A percentile compares a stretch with the other conserved stretches of the same genome.
Conservation (phyloP, 2,113 vertebrate genomes). For the Tretioscincus oriximinensis region DNA sequence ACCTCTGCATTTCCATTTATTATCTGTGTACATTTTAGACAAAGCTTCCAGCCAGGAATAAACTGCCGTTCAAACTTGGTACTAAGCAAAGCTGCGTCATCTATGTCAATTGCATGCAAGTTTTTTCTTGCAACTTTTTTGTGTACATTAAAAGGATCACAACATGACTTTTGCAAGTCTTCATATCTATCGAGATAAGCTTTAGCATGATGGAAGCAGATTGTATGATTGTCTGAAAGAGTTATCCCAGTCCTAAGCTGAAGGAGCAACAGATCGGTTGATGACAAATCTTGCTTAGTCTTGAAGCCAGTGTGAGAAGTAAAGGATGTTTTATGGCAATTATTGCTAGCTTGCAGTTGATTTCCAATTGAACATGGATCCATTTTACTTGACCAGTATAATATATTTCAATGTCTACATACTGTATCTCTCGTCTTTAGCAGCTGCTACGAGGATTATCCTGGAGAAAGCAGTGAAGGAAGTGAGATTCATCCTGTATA, state of each 20-base stretch:
- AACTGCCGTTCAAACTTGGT: conserved; percentile 79
- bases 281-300: conserved; percentile 72
- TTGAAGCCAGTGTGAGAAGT: conserved; percentile 76
- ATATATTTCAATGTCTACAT: conserved; percentile 33
- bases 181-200: conserved; percentile 79
- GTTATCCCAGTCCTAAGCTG: conserved; percentile 78
- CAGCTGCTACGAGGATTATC: conserved; percentile 42
- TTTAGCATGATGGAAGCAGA: conserved; percentile 79
- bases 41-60: conserved; percentile 81
- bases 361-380: conserved; percentile 78
- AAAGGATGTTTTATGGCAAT: conserved; percentile 77
- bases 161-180: conserved; percentile 77
- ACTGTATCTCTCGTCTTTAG: conserved; percentile 46
- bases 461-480: conserved; percentile 65
- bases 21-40: conserved; percentile 78
- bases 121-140: conserved; percentile 77
- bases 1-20: conserved; percentile 76
- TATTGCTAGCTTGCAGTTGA: conserved; percentile 73
- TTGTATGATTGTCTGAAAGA: conserved; percentile 72
- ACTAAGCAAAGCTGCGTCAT: conserved; percentile 76
- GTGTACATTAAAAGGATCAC: conserved; percentile 79
- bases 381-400: conserved; percentile 58
- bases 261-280: conserved; percentile 74
- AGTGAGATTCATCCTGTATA: conserved; percentile 53
- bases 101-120: conserved; percentile 74